A percentile compares a stretch with the other conserved stretches of the same genome.
These are phyloP conservation scores for Aurelia sp. DNA, from an alignment of 30 jellyfish, hydroid and myxozoan genomes.

Conservation along the genomic window DNA sequence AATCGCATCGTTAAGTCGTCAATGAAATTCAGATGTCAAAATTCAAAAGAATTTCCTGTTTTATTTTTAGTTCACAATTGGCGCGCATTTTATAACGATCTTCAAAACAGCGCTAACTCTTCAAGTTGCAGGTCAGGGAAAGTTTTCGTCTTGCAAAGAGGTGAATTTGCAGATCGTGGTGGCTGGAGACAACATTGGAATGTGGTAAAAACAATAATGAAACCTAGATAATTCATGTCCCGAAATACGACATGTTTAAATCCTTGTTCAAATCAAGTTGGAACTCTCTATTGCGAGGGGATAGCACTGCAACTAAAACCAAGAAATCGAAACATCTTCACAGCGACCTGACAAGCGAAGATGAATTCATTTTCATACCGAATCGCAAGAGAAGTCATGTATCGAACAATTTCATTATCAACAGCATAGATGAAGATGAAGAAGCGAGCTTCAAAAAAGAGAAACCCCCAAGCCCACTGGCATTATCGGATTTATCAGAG, in stretches of 20 bases:
- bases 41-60: too few relatives aligned
- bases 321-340: background rate
- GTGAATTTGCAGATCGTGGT: too few relatives aligned
- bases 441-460: slow-evolving; percentile 29
- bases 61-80: slow-evolving; percentile 3
- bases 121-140: too few relatives aligned
- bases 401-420: slow-evolving; percentile 3
- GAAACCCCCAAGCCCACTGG: slow-evolving; percentile 25
- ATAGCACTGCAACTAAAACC: slow-evolving; percentile 18
- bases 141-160: too few relatives aligned
- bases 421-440: background rate
- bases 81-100: slow-evolving; percentile 41
- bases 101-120: background rate
- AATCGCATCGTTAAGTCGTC: too few relatives aligned
- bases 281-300: slow-evolving; percentile 60
- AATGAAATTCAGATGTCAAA: slow-evolving; percentile 1
- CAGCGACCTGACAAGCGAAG: slow-evolving; percentile 40
- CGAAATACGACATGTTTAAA: slow-evolving; percentile 4
- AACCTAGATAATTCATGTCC: too few relatives aligned
- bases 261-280: slow-evolving; percentile 55
- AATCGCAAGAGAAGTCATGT: slow-evolving; percentile 54
- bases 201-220: too few relatives aligned
- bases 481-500: slow-evolving; percentile 20
- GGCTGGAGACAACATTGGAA: too few relatives aligned
- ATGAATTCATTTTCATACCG: slow-evolving; percentile 41